These are phyloP conservation scores for Eulemur coronatus DNA, from an alignment of 2,797 vertebrate species.

Conservation along the genomic window DNA sequence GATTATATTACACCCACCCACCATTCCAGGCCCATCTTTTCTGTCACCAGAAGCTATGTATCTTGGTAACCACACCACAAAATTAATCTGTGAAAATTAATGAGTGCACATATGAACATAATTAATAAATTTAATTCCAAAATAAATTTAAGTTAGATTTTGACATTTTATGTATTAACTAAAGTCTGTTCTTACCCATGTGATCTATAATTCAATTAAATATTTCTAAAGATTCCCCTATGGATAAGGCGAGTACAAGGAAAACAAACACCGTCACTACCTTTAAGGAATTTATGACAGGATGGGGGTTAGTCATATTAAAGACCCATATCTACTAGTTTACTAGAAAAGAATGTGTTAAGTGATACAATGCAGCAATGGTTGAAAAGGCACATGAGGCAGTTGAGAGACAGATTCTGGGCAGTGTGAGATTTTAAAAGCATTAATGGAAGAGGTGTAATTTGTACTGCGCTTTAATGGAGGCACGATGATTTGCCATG, in stretches of 20 bases:
- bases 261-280: neutral
- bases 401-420: neutral
- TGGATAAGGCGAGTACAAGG: neutral
- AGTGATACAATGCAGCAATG: neutral
- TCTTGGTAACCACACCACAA: neutral
- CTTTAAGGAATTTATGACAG: neutral
- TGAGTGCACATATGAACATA: neutral
- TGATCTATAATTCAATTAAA: conserved; percentile 7
- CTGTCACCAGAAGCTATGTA: conserved; percentile 1
- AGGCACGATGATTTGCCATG: neutral
- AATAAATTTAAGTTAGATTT: conserved; percentile 30
- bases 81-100: conserved; percentile 26
- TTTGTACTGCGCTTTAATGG: neutral
- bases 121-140: neutral
- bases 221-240: neutral
- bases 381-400: neutral
- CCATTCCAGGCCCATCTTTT: neutral
- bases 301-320: neutral
- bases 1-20: neutral
- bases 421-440: neutral
- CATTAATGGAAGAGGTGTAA: neutral
- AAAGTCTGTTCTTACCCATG: neutral
- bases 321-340: neutral
- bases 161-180: neutral
- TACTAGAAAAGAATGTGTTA: conserved; percentile 11